These are phyloP conservation scores for Agrilus cyanescens DNA, from an alignment of 2,888 invertebrate genomes.

Conservation along the genomic window DNA sequence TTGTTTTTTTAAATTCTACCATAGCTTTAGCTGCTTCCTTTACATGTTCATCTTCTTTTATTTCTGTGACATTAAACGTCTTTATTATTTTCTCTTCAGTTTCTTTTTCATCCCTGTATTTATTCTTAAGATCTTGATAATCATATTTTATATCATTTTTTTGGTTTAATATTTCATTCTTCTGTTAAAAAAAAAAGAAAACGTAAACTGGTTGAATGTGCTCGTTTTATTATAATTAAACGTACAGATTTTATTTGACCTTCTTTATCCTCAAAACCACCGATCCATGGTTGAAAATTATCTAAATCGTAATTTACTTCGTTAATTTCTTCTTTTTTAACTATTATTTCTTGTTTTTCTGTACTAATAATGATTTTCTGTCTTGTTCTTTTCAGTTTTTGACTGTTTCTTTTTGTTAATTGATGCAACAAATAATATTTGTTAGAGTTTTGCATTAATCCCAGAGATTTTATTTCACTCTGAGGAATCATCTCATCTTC, in stretches of 20 bases:
- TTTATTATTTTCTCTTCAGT: constrained; percentile 26
- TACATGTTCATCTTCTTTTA: constrained; percentile 31
- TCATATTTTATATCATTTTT: constrained; percentile 24
- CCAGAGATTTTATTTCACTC: constrained; percentile 20
- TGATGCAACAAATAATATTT: constrained; percentile 30
- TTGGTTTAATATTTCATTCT: neutral
- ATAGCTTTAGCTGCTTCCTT: constrained; percentile 30
- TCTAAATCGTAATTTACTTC: constrained; percentile 22
- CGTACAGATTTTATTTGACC: constrained; percentile 7
- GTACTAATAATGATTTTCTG: constrained; percentile 1
- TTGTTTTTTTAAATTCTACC: constrained; percentile 26
- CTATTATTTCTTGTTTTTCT: constrained; percentile 6
- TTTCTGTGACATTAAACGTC: constrained; percentile 34
- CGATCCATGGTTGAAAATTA: constrained; percentile 22
- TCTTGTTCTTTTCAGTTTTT: constrained; percentile 10
- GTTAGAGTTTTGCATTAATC: constrained; percentile 21
- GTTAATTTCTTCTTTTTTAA: constrained; percentile 5
- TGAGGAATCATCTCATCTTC: constrained; percentile 35
- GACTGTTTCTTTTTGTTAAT: constrained; percentile 26
- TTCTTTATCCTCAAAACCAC: constrained; percentile 15
- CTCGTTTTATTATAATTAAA: constrained; percentile 1
- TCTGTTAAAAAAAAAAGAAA: neutral
- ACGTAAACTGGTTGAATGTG: neutral
- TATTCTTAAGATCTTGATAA: constrained; percentile 34
- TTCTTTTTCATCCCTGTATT: constrained; percentile 37